Evolutionary conservation across 2,888 invertebrate species (phyloP), one percentile per base, ranked within the genome.

Genomic region (Dryomyza anilis): DNA sequence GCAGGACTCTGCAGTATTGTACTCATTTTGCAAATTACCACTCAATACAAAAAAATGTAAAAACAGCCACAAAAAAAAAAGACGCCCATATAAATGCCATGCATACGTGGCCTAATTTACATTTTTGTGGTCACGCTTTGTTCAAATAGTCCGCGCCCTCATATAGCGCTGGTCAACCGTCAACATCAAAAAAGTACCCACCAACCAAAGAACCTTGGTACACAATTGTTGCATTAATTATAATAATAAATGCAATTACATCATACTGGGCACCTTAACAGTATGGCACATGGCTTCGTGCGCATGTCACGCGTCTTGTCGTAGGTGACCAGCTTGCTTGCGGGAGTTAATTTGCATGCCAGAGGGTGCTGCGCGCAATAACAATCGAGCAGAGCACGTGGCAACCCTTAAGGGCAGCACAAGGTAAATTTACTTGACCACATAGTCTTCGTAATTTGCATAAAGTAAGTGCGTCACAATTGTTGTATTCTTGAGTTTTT

Each of bases 301-400:
- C 14, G 4, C 23, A 14, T 52, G 50, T 21, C 16, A n/a, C 12
- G 29, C 53, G 10, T 29, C 12, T 39, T 57, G 25, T 3, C 6
- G 27, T 45, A 43, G 19, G 43, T 14, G 58, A n/a, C 58, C 23
- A n/a, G 14, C 58, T 23, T 29, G 36, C 43, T 59, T 67, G 67
- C 36, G 65, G 67, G 67, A 60, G 67, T 67, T 60, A 65, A 63
- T 65, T 67, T 67, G 65, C 67, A 61, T 57, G 39, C 39, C 23
- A n/a, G 23, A 25, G 50, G 50, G 50, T 50, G 50, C 30, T 25
- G 16, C 45, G 45, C 56, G 43, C 21, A n/a, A 23, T 21, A 52
- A 21, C 6, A 21, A 14, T 29, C 7, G 33, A 29, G 52, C 21
- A 14, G 16, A 23, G 29, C 66, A 58, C 62, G 62, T 63, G 59